Evolutionary conservation across 2,113 vertebrate species (phyloP).

Genomic region (Elachura formosa): DNA sequence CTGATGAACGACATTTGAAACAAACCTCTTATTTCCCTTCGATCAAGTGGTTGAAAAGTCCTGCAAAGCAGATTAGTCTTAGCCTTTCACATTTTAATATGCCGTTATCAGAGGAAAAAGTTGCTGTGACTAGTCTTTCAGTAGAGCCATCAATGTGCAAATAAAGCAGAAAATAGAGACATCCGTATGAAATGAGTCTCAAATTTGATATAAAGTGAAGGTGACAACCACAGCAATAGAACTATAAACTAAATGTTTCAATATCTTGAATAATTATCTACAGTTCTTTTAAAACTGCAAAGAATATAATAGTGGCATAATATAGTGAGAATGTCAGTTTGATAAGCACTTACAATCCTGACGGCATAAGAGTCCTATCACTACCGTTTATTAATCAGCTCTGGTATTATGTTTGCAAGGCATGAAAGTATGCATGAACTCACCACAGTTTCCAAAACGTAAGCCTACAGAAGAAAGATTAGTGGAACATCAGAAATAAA

Average conservation of each 20-base stretch:
- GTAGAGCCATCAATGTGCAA: conserved; percentile 63
- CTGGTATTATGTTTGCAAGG: background rate
- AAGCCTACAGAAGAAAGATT: background rate
- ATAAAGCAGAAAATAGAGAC: conserved; percentile 78
- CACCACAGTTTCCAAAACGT: background rate
- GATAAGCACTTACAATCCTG: conserved; percentile 8
- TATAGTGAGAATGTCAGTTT: conserved; percentile 1
- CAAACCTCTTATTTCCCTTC: conserved; percentile 6
- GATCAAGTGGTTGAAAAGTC: background rate
- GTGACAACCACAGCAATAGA: conserved; percentile 69
- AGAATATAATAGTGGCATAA: background rate
- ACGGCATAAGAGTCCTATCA: background rate
- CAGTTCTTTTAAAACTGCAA: conserved; percentile 19
- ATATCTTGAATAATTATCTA: conserved; percentile 48
- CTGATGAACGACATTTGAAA: background rate
- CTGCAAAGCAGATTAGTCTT: conserved; percentile 8
- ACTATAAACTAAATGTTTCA: conserved; percentile 45
- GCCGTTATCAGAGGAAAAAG: background rate
- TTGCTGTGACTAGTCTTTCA: conserved; percentile 41
- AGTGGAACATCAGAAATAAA: background rate
- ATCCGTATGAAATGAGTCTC: conserved; percentile 69
- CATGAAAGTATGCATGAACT: background rate
- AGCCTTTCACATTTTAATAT: conserved; percentile 21
- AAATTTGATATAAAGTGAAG: conserved; percentile 65
- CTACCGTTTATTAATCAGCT: background rate